phyloP scores from a whole-genome alignment of 2,797 vertebrate species.

The Coranthus polyacanthus region DNA sequence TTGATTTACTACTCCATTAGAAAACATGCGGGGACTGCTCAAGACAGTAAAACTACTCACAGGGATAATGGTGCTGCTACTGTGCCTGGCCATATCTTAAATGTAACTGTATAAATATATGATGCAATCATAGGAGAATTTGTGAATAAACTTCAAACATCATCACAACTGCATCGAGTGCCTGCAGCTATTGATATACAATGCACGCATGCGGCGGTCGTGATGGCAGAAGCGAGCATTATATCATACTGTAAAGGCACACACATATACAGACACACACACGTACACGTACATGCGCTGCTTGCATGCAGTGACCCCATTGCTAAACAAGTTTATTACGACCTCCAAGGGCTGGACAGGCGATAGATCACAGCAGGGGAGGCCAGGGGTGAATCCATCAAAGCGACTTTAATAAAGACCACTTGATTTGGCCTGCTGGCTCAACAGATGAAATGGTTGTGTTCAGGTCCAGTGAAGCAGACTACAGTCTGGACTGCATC shows the following conservation, averaged over 20 bases:
- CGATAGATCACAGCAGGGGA: conserved; percentile 77
- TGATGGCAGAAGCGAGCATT: conserved; percentile 12
- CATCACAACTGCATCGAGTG: conserved; percentile 32
- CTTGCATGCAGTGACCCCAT: conserved; percentile 59
- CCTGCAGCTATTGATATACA: conserved; percentile 35
- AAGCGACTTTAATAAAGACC: conserved; percentile 80
- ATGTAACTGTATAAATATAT: conserved; percentile 44
- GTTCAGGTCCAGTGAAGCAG: conserved; percentile 76
- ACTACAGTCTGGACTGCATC: conserved; percentile 41
- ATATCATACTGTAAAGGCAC: conserved; percentile 13
- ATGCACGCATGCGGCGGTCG: not conserved
- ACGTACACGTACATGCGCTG: conserved; percentile 17
- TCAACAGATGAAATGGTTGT: conserved; percentile 73
- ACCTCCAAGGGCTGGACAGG: conserved; percentile 76
- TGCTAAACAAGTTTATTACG: conserved; percentile 81
- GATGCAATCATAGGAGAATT: conserved; percentile 29
- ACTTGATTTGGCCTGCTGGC: conserved; percentile 76
- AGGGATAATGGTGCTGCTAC: conserved; percentile 34
- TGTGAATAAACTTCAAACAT: conserved; percentile 39
- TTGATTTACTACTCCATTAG: conserved; percentile 70
- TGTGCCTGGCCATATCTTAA: conserved; percentile 22
- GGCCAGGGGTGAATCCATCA: conserved; percentile 79
- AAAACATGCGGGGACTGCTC: conserved; percentile 39
- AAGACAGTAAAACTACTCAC: conserved; percentile 41
- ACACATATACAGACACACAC: conserved; percentile 11